Base-by-base conservation (phyloP, 2,113 vertebrate species). In the Papio anubis region DNA sequence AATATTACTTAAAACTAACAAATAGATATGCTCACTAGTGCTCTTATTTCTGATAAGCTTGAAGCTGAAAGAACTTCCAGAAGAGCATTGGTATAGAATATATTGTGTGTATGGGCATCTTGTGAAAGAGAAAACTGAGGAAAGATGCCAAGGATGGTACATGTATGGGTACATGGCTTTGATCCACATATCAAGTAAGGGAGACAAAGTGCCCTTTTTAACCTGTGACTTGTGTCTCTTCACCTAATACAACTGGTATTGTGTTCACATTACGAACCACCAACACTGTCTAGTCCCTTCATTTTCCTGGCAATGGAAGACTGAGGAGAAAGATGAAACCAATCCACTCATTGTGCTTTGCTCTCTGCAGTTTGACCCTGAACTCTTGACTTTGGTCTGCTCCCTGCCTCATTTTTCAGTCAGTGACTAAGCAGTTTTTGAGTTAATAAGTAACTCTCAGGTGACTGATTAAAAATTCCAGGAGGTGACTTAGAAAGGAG, bases 401-500 rank as follows among this genome's bases (percentile, higher is more conserved):
- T 97, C 98, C 97, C 96, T 98, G 96, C 98, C 98, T 98, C 98
- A 99, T 93, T 82, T 99, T 98, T 95, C 96, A 98, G 93, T 48
- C 92, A 85, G 59, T 96, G 97, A 98, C 98, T 98, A 98, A 99
- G 98, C 92, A 88, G 93, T 96, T 97, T 78, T 98, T 93, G 98
- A 99, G 99, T 99, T 99, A 99, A 99, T 99, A 89, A 99, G 98
- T 99, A 98, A 98, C 96, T 97, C 97, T 98, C 97, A 87, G 94
- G 45, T 97, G 94, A 98, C 98, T 96, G 95, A 97, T 96, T 98
- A 93, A 97, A 87, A 66, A 35, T 70, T 88, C 76, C 73, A 75
- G 73, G 73, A 97, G 96, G 94, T 95, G 87, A 85, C 79, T 76
- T 88, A 30, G 83, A 93, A 59, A 72, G 96, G 64, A 93, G 21